These are phyloP conservation scores for Euproctis similis DNA, from an alignment of 2,888 invertebrate genomes.

Conservation along the genomic window DNA sequence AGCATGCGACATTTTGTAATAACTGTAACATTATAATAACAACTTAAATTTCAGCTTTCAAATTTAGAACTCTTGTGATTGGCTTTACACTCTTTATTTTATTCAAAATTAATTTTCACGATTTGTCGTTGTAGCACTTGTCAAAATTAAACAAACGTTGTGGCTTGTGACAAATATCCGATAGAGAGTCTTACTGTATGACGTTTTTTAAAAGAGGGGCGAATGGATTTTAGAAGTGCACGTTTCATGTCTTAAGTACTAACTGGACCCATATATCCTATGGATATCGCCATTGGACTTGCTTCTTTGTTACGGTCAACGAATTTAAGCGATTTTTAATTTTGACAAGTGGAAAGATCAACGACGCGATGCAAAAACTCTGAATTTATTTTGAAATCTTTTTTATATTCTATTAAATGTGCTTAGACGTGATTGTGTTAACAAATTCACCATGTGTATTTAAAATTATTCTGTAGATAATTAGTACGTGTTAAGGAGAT, in stretches of 20 bases:
- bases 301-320: too few relatives aligned
- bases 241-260: too few relatives aligned
- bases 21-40: too few relatives aligned
- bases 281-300: too few relatives aligned
- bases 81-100: slow-evolving; percentile 52
- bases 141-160: slow-evolving; percentile 36
- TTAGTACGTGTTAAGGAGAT: slow-evolving; percentile 55
- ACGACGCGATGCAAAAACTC: slow-evolving; percentile 17
- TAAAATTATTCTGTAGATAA: slow-evolving; percentile 58
- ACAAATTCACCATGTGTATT: slow-evolving; percentile 49
- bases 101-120: slow-evolving; percentile 52
- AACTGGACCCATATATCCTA: too few relatives aligned
- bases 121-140: slow-evolving; percentile 28
- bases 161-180: too few relatives aligned
- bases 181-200: too few relatives aligned
- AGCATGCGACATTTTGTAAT: slow-evolving; percentile 57
- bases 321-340: slow-evolving; percentile 16
- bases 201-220: too few relatives aligned
- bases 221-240: too few relatives aligned
- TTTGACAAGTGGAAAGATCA: slow-evolving; percentile 33
- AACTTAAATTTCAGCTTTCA: slow-evolving; percentile 50
- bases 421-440: slow-evolving; percentile 71
- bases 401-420: slow-evolving; percentile 37
- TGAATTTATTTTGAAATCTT: slow-evolving; percentile 23
- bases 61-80: slow-evolving; percentile 58